Conservation (phyloP, 2,888 invertebrate species). For the Ophion ventricosus region DNA sequence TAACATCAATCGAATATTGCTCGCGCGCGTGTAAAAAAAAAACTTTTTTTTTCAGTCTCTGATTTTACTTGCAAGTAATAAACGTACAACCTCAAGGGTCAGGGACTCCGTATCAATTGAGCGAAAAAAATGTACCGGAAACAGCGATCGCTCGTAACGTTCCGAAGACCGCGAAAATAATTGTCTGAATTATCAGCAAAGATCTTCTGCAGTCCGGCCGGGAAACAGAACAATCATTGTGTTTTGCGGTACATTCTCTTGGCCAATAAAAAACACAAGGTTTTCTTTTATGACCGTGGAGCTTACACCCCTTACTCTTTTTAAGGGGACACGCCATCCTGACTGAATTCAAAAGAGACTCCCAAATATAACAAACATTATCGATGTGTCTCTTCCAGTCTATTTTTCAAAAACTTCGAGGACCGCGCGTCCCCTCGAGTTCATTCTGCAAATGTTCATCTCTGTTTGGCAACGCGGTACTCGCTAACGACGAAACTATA, state of each 20-base stretch:
- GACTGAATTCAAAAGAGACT: neutral
- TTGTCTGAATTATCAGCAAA: neutral
- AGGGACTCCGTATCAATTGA: neutral
- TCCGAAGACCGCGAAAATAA: neutral
- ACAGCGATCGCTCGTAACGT: neutral
- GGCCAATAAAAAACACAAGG: neutral
- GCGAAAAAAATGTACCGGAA: neutral
- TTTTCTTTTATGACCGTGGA: neutral
- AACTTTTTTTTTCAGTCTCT: neutral
- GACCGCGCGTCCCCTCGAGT: neutral
- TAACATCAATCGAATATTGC: neutral
- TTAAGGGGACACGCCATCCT: neutral
- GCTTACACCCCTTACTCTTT: neutral
- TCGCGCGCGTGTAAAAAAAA: neutral
- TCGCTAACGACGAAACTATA: conserved; percentile 39
- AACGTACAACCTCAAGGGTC: conserved; percentile 1
- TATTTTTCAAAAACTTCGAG: neutral
- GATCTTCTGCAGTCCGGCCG: neutral
- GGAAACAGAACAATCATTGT: neutral
- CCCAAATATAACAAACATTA: neutral
- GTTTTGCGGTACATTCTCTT: neutral
- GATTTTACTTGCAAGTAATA: conserved; percentile 19
- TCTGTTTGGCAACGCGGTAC: neutral
- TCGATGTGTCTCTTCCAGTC: neutral
- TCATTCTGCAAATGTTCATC: neutral